Evolutionary conservation across 2,113 vertebrate species (phyloP), one percentile per base, ranked within the genome.

Genomic region (Aramus guarauna): DNA sequence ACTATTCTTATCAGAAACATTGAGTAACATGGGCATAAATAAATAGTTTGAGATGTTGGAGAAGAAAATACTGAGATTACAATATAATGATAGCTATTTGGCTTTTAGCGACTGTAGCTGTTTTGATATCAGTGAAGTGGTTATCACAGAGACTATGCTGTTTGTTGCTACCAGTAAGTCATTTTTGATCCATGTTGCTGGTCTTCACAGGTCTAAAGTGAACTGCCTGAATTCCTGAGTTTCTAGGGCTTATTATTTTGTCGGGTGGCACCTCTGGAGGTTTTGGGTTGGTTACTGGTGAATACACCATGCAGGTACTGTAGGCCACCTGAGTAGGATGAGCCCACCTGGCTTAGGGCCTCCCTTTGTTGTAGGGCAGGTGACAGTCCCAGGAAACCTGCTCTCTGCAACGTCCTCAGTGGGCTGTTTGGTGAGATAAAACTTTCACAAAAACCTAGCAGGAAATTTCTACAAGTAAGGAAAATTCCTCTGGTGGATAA

Each of bases 301-400:
- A 55, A 32, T 6, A 16, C 2, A 20, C 24, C 5, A 4, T 34
- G 39, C 48, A 53, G 39, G 1, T 20, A 13, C 32, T 36, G 20
- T 18, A 30, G 18, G 9, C 6, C 8, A 15, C 4, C 36, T 8
- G 27, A 45, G 9, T 15, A 37, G 66, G 53, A 48, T 53, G 52
- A 5, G 52, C 17, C 39, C 16, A 23, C 6, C 17, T 41, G 15
- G 5, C 37, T 60, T 1, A 2, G 14, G 43, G 13, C 0, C 6
- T 39, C 5, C 17, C 18, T 85, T 55, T 55, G 37, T 32, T 36
- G 9, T 26, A 60, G 39, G 11, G 29, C 29, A 30, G 12, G 15
- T 14, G n/a, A 26, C 13, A 32, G 41, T 15, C 12, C 6, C 29
- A 20, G 16, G 41, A 62, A 58, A 36, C 6, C 22, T 59, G 30